Base-by-base conservation (phyloP, 64 coral and sea anemone species). In the Pocillopora verrucosa region DNA sequence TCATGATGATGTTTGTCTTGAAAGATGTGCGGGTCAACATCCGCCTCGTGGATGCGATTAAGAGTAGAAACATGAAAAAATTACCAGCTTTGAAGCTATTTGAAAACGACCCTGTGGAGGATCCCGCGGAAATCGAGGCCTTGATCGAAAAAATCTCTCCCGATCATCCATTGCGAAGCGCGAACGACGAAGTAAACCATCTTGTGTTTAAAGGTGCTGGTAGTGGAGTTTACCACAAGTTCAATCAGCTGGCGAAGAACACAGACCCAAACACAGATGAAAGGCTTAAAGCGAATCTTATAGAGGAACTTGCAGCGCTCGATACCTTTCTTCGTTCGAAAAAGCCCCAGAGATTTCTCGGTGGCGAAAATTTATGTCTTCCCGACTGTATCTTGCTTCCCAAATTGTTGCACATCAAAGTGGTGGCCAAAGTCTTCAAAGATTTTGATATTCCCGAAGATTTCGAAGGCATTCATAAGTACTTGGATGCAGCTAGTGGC, bases 401-500 rank as follows among this genome's bases (percentile, higher is more conserved):
- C 62, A 94, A 94, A 65, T 79, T 94, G 26, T 73, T 90, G 70
- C 93, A 94, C 83, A 94, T 94, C 60, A 86, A 90, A 56, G 64
- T 80, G 61, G 93, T 83, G 1, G 80, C 41, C 10, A 94, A 94
- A 59, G 73, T 62, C 76, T 73, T 90, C 19, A 94, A 80, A 80
- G 81, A 90, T 63, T 73, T 94, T n/a, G 88, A 90, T 75, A 94
- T 94, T 22, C 93, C 93, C 24, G 93, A 94, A 80, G 88, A 94
- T 19, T 77, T 91, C 1, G 14, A 10, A 14, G 93, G 61, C 34
- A 72, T 94, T 58, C 93, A 90, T 12, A 25, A 14, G 0, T 94
- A 94, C 58, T 16, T 94, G 34, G 88, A 89, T 14, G 93, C 93
- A 34, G 93, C 93, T 11, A 59, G 65, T 10, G 82, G 84, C 0